Evolutionary conservation across 2,113 vertebrate species (phyloP).

Genomic region (Actenoides hombroni): DNA sequence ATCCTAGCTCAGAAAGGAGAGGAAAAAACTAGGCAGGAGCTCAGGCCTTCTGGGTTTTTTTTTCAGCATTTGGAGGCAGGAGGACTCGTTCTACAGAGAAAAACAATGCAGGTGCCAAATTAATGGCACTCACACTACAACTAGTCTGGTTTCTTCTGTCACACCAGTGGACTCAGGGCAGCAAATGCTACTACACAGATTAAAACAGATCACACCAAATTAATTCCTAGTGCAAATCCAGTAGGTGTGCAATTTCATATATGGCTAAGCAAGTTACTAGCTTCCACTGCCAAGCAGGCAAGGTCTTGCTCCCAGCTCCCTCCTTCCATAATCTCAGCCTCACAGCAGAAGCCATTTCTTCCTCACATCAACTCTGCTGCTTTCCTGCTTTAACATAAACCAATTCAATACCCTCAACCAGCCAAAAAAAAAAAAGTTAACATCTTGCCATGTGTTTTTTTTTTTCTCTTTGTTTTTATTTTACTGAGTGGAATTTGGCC

Average conservation of each 20-base stretch:
- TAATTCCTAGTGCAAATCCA: not conserved
- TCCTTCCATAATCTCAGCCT: not conserved
- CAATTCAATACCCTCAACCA: not conserved
- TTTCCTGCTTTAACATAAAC: not conserved
- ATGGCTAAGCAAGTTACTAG: not conserved
- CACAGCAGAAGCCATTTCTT: not conserved
- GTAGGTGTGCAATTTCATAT: not conserved
- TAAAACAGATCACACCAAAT: not conserved
- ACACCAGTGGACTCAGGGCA: not conserved
- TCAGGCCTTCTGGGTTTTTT: not conserved
- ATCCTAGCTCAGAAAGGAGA: not conserved
- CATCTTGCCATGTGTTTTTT: not conserved
- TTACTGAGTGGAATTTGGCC: constrained; percentile 21
- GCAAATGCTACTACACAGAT: not conserved
- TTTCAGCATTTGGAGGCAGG: not conserved
- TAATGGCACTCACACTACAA: not conserved
- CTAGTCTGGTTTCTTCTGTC: not conserved
- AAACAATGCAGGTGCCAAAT: not conserved
- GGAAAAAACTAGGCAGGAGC: not conserved
- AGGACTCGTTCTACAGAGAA: not conserved
- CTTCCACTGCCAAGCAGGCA: not conserved
- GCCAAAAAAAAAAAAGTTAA: not conserved
- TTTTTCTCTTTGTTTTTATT: not conserved
- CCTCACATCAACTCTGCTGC: not conserved
- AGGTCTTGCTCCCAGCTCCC: not conserved